A percentile compares a stretch with the other conserved stretches of the same genome.
Evolutionary conservation across 1,140 invertebrate species (phyloP).

Genomic region (Diachasma alloeum): DNA sequence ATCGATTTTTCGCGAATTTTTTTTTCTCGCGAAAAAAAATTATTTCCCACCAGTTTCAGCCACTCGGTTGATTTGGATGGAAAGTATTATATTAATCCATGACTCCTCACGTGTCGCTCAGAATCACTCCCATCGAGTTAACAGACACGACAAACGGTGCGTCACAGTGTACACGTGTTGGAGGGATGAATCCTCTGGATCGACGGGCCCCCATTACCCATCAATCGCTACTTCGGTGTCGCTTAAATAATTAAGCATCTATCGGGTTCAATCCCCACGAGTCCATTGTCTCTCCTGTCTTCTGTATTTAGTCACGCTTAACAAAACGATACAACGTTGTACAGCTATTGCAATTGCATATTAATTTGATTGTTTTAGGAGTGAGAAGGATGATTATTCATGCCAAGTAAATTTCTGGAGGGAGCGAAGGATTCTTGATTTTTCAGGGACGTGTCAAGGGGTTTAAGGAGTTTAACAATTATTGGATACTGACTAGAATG

Average conservation of each 20-base stretch:
- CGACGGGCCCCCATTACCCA: conserved; percentile 7
- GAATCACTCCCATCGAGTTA: background rate
- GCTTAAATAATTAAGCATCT: conserved; percentile 27
- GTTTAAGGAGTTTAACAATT: no score
- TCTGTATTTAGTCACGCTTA: background rate
- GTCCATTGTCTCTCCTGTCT: background rate
- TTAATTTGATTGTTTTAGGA: background rate
- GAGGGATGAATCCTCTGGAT: conserved; percentile 8
- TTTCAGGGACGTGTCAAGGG: no score
- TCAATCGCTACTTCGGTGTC: conserved; percentile 18
- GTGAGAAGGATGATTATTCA: conserved; percentile 13
- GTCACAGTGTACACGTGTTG: conserved; percentile 22
- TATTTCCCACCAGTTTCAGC: background rate
- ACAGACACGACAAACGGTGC: background rate
- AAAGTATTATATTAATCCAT: background rate
- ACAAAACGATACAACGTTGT: background rate
- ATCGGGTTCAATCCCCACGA: conserved; percentile 2
- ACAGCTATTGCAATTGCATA: background rate
- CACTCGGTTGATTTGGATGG: background rate
- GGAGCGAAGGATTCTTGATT: no score
- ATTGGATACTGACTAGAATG: no score
- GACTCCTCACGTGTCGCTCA: background rate
- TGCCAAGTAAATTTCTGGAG: no score
- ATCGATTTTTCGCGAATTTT: no score
- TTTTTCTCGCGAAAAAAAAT: background rate